Percentiles rank a stretch among this genome's conserved stretches.
Evolutionary conservation across 2,888 invertebrate species (phyloP).

Genomic region (Sthenelais limicola): DNA sequence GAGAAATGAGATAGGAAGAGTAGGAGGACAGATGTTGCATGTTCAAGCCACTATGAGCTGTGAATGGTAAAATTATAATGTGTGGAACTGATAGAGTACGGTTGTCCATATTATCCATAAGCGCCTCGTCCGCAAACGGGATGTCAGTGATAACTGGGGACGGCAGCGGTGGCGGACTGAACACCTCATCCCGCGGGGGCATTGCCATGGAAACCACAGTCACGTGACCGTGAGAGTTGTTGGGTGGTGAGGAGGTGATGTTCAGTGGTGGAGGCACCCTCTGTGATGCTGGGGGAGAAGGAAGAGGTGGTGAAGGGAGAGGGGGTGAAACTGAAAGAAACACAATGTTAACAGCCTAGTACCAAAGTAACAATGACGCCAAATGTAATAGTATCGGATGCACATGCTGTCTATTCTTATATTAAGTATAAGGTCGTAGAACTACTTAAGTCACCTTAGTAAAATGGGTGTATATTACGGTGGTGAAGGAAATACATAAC

Average conservation of each 20-base stretch:
- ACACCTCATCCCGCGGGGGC: slow-evolving; percentile 20
- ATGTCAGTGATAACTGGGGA: slow-evolving; percentile 1
- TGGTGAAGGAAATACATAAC: too few relatives aligned
- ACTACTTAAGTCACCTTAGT: too few relatives aligned
- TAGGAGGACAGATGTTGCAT: background rate
- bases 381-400: too few relatives aligned
- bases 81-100: too few relatives aligned
- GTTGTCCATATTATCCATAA: slow-evolving; percentile 9
- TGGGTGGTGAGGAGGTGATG: background rate
- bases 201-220: slow-evolving; percentile 8
- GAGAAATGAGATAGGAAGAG: background rate
- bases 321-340: slow-evolving; percentile 36
- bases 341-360: background rate
- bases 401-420: too few relatives aligned
- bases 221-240: slow-evolving; percentile 1
- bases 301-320: slow-evolving; percentile 27
- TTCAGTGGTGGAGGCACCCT: background rate
- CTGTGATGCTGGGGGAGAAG: background rate
- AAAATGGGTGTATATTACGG: too few relatives aligned
- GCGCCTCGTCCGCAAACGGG: slow-evolving; percentile 1
- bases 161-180: slow-evolving; percentile 21
- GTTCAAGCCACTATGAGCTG: too few relatives aligned
- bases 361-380: too few relatives aligned
- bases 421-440: too few relatives aligned
- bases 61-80: slow-evolving; percentile 11